Evolutionary conservation across 2,888 invertebrate species (phyloP), one percentile per base, ranked within the genome.

Genomic region (Phengaris alcon): DNA sequence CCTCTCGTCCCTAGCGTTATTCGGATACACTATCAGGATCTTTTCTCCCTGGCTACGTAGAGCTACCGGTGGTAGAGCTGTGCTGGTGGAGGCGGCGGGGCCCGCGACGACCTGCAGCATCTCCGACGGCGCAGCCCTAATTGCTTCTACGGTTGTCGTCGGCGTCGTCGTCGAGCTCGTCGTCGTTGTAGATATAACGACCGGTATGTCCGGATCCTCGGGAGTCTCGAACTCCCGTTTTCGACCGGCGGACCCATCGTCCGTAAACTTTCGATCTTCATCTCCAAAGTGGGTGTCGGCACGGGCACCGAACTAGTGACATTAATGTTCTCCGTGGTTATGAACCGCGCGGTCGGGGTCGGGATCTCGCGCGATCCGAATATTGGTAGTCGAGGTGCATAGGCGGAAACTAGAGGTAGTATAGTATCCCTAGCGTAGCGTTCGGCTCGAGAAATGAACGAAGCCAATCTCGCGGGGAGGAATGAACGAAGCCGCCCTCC

Each of bases 361-460:
- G 90, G 88, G 9, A 87, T 82, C 79, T 93, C 93, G 22, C 90
- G 86, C 1, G 88, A 86, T 5, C 94, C 94, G 80, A 95, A 95
- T 79, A 95, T 94, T 10, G 95, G 95, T 78, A 97, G 95, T 76
- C 95, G 95, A 0, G 97, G 97, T 0, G 97, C 96, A 86, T 97
- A 96, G 69, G 96, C 96, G 13, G 97, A 97, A 10, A 97, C 96
- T 7, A 97, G 86, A 0, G 97, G 97, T 75, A 97, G 86, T 2
- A 97, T 90, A 0, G 96, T 97, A 85, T 97, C 96, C 75, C 97
- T 94, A 0, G 97, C 97, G 85, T 97, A 97, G 73, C 95, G 94
- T 83, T 97, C 97, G 0, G 97, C 97, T 80, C 97, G 95, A 59
- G 97, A 96, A 72, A 97, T 94, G 86, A 97, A 95, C 6, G 96